phyloP scores from a whole-genome alignment of 2,888 invertebrate genomes.

The Isoperla grammatica region DNA sequence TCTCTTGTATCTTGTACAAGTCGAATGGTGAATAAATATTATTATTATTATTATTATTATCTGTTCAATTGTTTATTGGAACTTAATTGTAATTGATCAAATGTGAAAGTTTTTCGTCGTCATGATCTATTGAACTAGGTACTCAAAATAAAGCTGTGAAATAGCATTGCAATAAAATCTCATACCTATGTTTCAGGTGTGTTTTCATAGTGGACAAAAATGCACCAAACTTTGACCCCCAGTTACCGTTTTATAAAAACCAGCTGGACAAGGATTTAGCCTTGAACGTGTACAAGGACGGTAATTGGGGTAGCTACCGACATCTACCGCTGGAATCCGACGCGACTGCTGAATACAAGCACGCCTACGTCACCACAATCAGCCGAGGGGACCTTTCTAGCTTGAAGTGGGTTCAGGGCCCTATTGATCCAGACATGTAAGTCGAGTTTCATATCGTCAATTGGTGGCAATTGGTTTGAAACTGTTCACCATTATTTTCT shows the following conservation, averaged over 20 bases:
- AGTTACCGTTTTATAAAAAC: slow-evolving; percentile 57
- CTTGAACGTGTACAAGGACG: slow-evolving; percentile 67
- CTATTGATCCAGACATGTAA: slow-evolving; percentile 37
- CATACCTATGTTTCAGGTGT: slow-evolving; percentile 46
- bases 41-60: too few species aligned
- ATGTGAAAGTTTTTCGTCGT: too few species aligned
- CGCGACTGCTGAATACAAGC: slow-evolving; percentile 48
- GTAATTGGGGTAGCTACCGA: slow-evolving; percentile 74
- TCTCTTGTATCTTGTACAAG: too few species aligned
- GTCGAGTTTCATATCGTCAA: not conserved
- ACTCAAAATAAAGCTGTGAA: too few species aligned
- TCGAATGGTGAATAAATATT: too few species aligned
- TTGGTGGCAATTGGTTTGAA: too few species aligned
- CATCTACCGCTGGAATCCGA: slow-evolving; percentile 62
- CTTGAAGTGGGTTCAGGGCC: slow-evolving; percentile 76
- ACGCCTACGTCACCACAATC: slow-evolving; percentile 70
- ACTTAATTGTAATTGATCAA: too few species aligned
- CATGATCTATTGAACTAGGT: too few species aligned
- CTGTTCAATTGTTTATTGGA: too few species aligned
- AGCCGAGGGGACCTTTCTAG: slow-evolving; percentile 83
- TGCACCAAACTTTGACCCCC: slow-evolving; percentile 60
- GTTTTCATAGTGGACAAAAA: slow-evolving; percentile 53
- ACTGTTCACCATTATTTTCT: too few species aligned
- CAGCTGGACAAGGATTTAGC: slow-evolving; percentile 69
- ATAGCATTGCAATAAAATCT: too few species aligned